Percentiles rank a stretch among this genome's conserved stretches.
These are phyloP conservation scores for Chlorodrepanis virens DNA, from an alignment of 2,113 vertebrate genomes.

Conservation along the genomic window DNA sequence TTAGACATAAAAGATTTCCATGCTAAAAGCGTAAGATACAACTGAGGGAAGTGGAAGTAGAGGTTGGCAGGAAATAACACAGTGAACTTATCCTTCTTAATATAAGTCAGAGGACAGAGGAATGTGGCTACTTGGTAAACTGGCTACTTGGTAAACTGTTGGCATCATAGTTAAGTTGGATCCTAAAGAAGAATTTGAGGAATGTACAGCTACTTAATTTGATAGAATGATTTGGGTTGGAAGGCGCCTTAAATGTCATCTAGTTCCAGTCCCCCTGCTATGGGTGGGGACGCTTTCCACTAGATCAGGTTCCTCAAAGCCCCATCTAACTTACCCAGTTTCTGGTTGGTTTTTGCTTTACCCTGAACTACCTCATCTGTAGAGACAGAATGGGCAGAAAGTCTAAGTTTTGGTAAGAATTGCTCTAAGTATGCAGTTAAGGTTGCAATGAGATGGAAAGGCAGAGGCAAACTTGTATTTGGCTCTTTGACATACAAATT, in stretches of 20 bases:
- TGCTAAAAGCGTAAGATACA: not conserved
- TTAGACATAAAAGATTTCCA: not conserved
- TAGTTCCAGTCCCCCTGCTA: not conserved
- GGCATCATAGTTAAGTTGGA: not conserved
- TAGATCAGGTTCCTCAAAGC: not conserved
- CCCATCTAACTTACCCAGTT: not conserved
- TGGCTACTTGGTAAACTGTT: not conserved
- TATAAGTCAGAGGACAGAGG: not conserved
- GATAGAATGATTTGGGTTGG: not conserved
- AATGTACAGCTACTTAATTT: not conserved
- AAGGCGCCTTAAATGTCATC: not conserved
- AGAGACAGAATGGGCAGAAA: not conserved
- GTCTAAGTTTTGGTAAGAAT: not conserved
- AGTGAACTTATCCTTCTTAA: not conserved
- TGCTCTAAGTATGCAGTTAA: not conserved
- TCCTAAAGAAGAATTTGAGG: not conserved
- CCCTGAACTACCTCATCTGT: conserved; percentile 33
- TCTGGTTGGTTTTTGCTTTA: conserved; percentile 5
- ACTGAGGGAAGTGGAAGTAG: not conserved
- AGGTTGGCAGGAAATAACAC: not conserved
- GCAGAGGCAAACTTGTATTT: not conserved
- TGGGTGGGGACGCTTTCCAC: not conserved
- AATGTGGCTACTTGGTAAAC: not conserved
- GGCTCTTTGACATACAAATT: not conserved
- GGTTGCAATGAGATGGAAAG: not conserved